phyloP scores from a whole-genome alignment of 64 coral and sea anemone species.

The Porites australiensis region DNA sequence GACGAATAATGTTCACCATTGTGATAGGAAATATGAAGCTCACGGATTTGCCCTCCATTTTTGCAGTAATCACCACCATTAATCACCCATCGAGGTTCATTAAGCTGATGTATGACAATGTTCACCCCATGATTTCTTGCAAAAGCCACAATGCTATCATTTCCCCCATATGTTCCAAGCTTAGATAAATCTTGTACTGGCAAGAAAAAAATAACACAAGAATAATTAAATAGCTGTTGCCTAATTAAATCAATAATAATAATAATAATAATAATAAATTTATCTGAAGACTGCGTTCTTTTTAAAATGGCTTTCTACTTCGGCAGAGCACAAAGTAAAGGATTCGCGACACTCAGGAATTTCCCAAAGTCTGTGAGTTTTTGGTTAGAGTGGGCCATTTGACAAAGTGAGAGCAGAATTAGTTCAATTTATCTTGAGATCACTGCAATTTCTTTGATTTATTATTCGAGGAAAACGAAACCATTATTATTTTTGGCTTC shows the following conservation, averaged over 20 bases:
- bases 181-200: slow-evolving; percentile 91
- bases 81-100: slow-evolving; percentile 96
- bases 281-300: background rate
- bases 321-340: too few relatives aligned
- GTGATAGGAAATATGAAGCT: slow-evolving; percentile 93
- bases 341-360: too few relatives aligned
- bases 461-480: too few relatives aligned
- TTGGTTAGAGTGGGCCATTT: too few relatives aligned
- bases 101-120: slow-evolving; percentile 94
- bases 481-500: too few relatives aligned
- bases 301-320: too few relatives aligned
- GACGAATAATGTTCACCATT: slow-evolving; percentile 99
- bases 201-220: background rate
- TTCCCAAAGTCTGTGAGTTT: too few relatives aligned
- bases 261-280: background rate
- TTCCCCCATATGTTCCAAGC: slow-evolving; percentile 86
- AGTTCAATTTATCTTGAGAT: too few relatives aligned
- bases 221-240: too few relatives aligned
- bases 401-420: too few relatives aligned
- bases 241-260: background rate
- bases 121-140: slow-evolving; percentile 91
- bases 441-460: too few relatives aligned
- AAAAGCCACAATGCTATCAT: slow-evolving; percentile 98
- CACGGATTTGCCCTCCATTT: slow-evolving; percentile 35
- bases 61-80: slow-evolving; percentile 68